Evolutionary conservation across 2,113 vertebrate species (phyloP), one percentile per base, ranked within the genome.

Genomic region (Morone saxatilis): DNA sequence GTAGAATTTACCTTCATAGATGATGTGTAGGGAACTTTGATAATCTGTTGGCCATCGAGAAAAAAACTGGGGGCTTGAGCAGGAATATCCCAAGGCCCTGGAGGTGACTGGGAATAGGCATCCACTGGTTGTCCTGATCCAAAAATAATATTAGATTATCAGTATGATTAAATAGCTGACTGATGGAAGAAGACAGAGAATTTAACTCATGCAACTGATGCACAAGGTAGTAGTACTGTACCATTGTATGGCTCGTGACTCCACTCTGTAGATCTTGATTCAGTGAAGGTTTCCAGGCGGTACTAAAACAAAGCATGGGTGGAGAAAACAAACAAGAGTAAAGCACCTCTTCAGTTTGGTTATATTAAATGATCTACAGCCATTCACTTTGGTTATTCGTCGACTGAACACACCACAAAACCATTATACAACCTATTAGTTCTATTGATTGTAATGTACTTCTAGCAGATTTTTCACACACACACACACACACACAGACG

Each of bases 1-100:
- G 14, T 1, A 25, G 50, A 5, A 22, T 65, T 74, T 90, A 96
- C 96, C 94, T 96, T 96, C 41, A 94, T 17, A 54, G 93, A 95
- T 47, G 95, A 94, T 0, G 96, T 96, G 80, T 94, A 89, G 31
- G 96, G 95, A 78, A 96, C 94, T 59, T 90, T 95, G 22, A 96
- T 73, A 25, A 78, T 56, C 68, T 93, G 50, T 74, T 87, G 86
- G 11, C 43, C 41, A 3, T 96, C 86, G 36, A 86, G 8, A 81
- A 96, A 96, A 69, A 95, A 93, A 20, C 7, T 74, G 3, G 95
- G 93, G 5, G 63, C 0, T 63, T 90, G 69, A 20, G 94, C 91
- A 41, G 82, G 84, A 83, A 96, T 53, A 41, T 95, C 88, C 96
- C 96, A 96, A 1, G 95, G 95, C 9, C 92, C 94, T 72, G 95